Base-by-base conservation (phyloP, 2,113 vertebrate genomes). In the Cyphomyrus plagiostoma region DNA sequence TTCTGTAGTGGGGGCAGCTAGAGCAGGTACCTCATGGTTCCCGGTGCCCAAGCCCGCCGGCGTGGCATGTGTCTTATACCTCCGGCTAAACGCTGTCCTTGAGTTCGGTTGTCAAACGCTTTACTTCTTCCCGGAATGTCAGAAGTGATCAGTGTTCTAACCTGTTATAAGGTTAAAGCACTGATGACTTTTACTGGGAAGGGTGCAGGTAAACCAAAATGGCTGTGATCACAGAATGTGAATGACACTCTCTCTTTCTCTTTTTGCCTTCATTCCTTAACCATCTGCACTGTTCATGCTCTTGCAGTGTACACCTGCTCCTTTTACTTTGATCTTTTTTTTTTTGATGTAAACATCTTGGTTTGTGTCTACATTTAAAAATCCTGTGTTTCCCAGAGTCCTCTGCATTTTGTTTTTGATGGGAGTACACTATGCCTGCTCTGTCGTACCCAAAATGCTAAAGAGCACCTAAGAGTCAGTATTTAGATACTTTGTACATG, bases 401-500 rank as follows among this genome's bases (percentile, higher is more conserved):
- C n/a, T 77, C 3, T 85, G 21, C n/a, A 1, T 88, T 50, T 88
- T 77, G 23, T 88, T 49, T 88, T 49, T 21, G 86, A 88, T 66
- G 86, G 70, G 87, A 30, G 19, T 21, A 91, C 87, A 58, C 66
- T 90, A 87, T n/a, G 52, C 86, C 89, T 77, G 84, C 50, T 86
- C 88, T 52, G 8, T 53, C 80, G 35, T 46, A 35, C 88, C 77
- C 90, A 91, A 66, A 45, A 89, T 46, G 89, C 90, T 87, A 89
- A 89, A 87, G 70, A 88, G 80, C 84, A 89, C 39, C 35, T 90
- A 89, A 88, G 85, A 93, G 91, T 90, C 90, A 91, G 91, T 94
- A 92, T 94, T 93, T 92, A 85, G 89, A 90, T 89, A 91, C 90
- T 92, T 93, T 82, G 88, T 89, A 90, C 89, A 90, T 83, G 89